Evolutionary conservation across 2,888 invertebrate species (phyloP).

Genomic region (Caradrina clavipalpis): DNA sequence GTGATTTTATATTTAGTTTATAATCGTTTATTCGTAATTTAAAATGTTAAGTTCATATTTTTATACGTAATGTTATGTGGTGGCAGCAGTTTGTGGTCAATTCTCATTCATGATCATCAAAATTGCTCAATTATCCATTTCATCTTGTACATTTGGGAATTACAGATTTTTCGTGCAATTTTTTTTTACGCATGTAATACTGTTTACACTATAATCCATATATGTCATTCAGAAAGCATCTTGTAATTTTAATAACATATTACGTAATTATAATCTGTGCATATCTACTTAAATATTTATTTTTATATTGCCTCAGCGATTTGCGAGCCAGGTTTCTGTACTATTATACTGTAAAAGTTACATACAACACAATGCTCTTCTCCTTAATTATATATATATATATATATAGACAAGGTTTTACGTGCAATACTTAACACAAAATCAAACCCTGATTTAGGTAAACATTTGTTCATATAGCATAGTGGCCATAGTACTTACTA

Average conservation of each 20-base stretch:
- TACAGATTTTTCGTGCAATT: slow-evolving; percentile 12
- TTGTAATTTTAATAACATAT: background rate
- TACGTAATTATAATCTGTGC: slow-evolving; percentile 25
- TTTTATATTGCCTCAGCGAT: slow-evolving; percentile 46
- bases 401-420: too few species aligned
- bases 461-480: background rate
- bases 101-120: slow-evolving; percentile 57
- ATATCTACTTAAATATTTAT: slow-evolving; percentile 28
- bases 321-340: slow-evolving; percentile 45
- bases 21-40: slow-evolving; percentile 57
- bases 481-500: background rate
- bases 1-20: slow-evolving; percentile 52
- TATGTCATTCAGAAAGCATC: slow-evolving; percentile 1
- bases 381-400: background rate
- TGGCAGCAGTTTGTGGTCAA: slow-evolving; percentile 51
- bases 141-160: slow-evolving; percentile 55
- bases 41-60: slow-evolving; percentile 59
- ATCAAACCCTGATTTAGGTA: background rate
- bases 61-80: slow-evolving; percentile 54
- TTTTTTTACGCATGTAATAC: background rate
- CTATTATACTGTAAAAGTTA: slow-evolving; percentile 7
- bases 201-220: slow-evolving; percentile 8
- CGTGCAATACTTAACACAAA: background rate
- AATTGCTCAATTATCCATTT: slow-evolving; percentile 64
- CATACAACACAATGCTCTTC: background rate